Percentiles rank a stretch among this genome's conserved stretches.
Conservation (phyloP, 2,888 invertebrate species). For the Baronia brevicornis region DNA sequence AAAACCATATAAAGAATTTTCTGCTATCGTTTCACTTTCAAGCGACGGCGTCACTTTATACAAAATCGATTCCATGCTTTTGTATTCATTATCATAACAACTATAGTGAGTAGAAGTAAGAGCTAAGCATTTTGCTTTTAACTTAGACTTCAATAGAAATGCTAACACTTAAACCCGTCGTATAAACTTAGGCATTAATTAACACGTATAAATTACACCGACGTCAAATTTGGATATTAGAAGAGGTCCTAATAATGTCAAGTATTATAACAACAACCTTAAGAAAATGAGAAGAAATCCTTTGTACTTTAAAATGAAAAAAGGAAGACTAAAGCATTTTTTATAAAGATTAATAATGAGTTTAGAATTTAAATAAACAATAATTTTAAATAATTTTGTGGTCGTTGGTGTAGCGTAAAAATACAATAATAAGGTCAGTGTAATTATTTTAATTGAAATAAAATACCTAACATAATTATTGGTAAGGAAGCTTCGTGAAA, state of each 20-base stretch:
- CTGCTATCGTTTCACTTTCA: no score
- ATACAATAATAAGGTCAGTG: no score
- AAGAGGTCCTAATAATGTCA: no score
- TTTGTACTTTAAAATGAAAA: no score
- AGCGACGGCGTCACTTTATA: no score
- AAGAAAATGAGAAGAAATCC: no score
- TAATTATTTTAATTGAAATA: no score
- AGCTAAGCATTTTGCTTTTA: constrained; percentile 53
- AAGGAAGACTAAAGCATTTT: constrained; percentile 4
- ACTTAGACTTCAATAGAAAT: constrained; percentile 63
- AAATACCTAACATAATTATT: constrained; percentile 43
- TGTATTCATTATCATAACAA: constrained; percentile 4
- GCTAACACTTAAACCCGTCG: constrained; percentile 64
- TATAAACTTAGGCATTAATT: constrained; percentile 72
- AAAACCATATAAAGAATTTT: no score
- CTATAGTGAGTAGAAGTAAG: constrained; percentile 23
- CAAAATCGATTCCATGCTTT: constrained; percentile 8
- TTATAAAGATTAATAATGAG: no score
- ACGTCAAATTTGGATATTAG: constrained; percentile 32
- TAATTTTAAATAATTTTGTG: constrained; percentile 4
- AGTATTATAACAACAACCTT: no score
- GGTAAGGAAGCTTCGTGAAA: constrained; percentile 49
- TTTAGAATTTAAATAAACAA: constrained; percentile 2
- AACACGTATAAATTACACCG: constrained; percentile 61
- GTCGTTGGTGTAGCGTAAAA: no score